Base-by-base conservation (phyloP, 2,113 vertebrate genomes). In the Pelusios castaneus region DNA sequence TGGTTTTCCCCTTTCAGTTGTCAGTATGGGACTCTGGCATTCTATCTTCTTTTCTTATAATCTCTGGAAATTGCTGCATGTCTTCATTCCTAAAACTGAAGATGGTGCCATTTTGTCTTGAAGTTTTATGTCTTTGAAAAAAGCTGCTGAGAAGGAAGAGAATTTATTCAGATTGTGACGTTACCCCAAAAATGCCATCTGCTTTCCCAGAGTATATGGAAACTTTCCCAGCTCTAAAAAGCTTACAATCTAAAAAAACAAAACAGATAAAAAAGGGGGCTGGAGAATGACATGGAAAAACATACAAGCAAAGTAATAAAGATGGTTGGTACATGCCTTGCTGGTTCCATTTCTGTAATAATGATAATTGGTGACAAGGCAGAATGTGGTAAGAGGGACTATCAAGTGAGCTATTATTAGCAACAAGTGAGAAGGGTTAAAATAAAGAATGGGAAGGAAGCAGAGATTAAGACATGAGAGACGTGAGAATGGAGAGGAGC, bases 41-140 rank as follows among this genome's bases (percentile, higher is more conserved):
- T 79, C 2, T 80, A 92, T 84, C 17, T 85, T 31, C 38, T 87
- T 92, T 47, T 83, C 67, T 3, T 55, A 14, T 34, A 56, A 21
- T 90, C 91, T 90, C 82, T 96, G 84, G 84, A 93, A 85, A 25
- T 77, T 17, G 85, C 25, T 1, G 25, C 77, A 89, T 31, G 75
- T 90, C 90, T 90, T 92, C 3, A 10, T 92, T 94, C 8, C 63
- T 21, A 70, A 85, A 22, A 79, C 87, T 63, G 91, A 85, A 86
- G 4, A 22, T 80, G 75, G 14, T 34, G 5, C 11, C 3, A 78
- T 38, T 80, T 41, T 5, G 12, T 2, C 21, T 95, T 91, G 73
- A 84, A 96, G 95, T 55, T 45, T 2, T 43, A 38, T 19, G 7
- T 3, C 47, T 11, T 1, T 55, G 2, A n/a, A 0, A 31, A 1